phyloP scores from a whole-genome alignment of 2,113 vertebrate genomes.

The Eudorcas thomsonii region DNA sequence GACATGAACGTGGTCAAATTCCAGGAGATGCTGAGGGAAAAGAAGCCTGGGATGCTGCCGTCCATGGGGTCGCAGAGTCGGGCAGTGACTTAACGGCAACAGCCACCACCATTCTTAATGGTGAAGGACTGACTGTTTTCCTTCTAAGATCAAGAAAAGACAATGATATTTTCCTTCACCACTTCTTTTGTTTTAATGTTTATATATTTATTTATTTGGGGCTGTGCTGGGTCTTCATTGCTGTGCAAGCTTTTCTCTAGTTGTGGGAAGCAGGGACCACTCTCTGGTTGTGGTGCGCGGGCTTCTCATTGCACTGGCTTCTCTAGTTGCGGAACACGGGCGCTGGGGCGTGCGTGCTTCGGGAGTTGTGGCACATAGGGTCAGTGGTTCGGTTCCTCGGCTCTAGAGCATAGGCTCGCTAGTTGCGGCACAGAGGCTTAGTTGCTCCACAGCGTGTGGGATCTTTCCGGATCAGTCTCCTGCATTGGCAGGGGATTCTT shows the following conservation, averaged over 20 bases:
- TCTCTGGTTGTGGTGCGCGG: not conserved
- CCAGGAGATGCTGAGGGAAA: not conserved
- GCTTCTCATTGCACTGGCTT: not conserved
- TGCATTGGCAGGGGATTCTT: not conserved
- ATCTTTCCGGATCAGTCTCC: not conserved
- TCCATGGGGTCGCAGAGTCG: not conserved
- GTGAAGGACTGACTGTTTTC: not conserved
- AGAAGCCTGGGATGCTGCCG: not conserved
- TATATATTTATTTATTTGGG: not conserved
- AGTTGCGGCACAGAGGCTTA: not conserved
- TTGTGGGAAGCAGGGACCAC: not conserved
- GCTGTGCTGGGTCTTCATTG: not conserved
- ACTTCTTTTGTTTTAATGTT: not conserved
- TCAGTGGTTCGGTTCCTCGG: not conserved
- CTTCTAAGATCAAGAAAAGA: not conserved
- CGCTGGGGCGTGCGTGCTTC: not conserved
- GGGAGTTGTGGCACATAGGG: rapidly evolving
- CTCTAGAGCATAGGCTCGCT: not conserved
- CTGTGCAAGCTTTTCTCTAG: not conserved
- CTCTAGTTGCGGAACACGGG: not conserved
- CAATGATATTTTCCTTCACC: not conserved
- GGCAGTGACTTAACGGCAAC: not conserved
- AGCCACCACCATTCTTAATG: not conserved
- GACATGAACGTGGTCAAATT: not conserved
- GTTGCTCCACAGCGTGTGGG: not conserved